Evolutionary conservation across 2,888 invertebrate species (phyloP).

Genomic region (Xestia c-nigrum): DNA sequence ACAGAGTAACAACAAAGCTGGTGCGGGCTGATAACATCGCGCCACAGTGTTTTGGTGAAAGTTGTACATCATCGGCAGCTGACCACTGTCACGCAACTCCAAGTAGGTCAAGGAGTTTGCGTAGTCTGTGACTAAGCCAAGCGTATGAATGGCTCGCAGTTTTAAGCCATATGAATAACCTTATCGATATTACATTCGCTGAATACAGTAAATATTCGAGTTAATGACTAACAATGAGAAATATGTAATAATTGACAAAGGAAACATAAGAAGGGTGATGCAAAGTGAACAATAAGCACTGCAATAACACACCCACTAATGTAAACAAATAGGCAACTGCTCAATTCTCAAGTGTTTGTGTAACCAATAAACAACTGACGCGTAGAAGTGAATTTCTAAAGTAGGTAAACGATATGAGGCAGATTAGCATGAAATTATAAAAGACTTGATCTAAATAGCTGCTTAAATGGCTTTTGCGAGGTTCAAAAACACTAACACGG

Average conservation of each 20-base stretch:
- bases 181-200: slow-evolving; percentile 59
- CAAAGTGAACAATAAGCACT: slow-evolving; percentile 40
- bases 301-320: slow-evolving; percentile 48
- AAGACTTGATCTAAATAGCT: slow-evolving; percentile 13
- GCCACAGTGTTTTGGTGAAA: slow-evolving; percentile 85
- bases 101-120: slow-evolving; percentile 87
- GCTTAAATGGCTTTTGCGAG: slow-evolving; percentile 26
- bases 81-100: slow-evolving; percentile 81
- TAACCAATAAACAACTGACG: slow-evolving; percentile 41
- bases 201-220: slow-evolving; percentile 42
- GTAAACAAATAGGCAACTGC: slow-evolving; percentile 45
- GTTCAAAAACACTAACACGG: slow-evolving; percentile 27
- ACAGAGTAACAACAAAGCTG: slow-evolving; percentile 59
- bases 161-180: slow-evolving; percentile 71
- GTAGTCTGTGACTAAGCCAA: slow-evolving; percentile 79
- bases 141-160: slow-evolving; percentile 76
- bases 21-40: slow-evolving; percentile 66
- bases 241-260: slow-evolving; percentile 40
- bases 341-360: slow-evolving; percentile 43
- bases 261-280: slow-evolving; percentile 37
- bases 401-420: slow-evolving; percentile 25
- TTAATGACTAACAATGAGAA: slow-evolving; percentile 53
- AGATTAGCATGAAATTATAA: slow-evolving; percentile 38
- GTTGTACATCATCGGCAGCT: slow-evolving; percentile 84
- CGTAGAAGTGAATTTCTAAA: slow-evolving; percentile 16